These are phyloP conservation scores for Oceanites oceanicus DNA, from an alignment of 2,113 vertebrate genomes.

Conservation along the genomic window DNA sequence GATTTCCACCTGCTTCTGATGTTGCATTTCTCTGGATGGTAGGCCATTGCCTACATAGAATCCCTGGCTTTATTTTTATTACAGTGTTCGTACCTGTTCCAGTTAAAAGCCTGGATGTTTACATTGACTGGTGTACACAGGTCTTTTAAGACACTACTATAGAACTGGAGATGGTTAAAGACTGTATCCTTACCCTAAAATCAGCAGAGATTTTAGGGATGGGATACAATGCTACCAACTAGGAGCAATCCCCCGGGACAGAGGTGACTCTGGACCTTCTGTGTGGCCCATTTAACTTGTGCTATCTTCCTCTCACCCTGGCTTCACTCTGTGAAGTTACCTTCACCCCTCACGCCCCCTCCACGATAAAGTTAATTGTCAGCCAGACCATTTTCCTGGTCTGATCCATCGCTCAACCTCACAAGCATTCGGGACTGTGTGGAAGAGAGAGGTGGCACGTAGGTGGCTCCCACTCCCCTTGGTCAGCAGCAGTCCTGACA, in stretches of 20 bases:
- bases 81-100: neutral
- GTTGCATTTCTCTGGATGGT: neutral
- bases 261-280: neutral
- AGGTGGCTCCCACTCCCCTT: neutral
- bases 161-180: neutral
- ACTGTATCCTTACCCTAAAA: neutral
- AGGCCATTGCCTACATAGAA: neutral
- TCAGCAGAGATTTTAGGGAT: neutral
- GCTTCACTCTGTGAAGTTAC: neutral
- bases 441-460: neutral
- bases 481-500: no score
- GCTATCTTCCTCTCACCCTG: neutral
- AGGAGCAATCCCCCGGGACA: neutral
- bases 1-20: neutral
- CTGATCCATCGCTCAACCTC: neutral
- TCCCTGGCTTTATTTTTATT: neutral
- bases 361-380: neutral
- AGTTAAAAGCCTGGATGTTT: neutral
- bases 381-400: neutral
- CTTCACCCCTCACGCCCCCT: rapidly evolving
- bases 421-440: neutral
- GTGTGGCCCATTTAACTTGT: neutral
- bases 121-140: neutral
- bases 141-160: neutral
- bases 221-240: neutral